Evolutionary conservation across 2,888 invertebrate species (phyloP).

Genomic region (Gerris lacustris): DNA sequence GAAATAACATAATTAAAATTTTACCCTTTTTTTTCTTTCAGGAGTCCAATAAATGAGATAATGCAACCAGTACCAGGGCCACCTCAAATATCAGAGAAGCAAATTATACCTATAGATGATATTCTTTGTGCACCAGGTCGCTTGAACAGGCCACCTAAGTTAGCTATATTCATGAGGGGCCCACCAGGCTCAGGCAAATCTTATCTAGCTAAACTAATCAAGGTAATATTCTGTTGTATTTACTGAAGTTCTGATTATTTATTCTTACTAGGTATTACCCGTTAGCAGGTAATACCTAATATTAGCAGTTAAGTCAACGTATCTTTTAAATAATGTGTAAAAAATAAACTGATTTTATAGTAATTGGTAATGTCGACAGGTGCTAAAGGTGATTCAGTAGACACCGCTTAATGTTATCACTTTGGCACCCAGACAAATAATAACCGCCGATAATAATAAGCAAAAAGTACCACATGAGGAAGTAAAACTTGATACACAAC

Average conservation of each 20-base stretch:
- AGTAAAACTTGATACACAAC: too few species aligned
- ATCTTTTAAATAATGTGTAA: too few species aligned
- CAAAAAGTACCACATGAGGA: too few species aligned
- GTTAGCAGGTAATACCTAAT: too few species aligned
- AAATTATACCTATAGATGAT: slow-evolving; percentile 65
- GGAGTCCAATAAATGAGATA: neutral
- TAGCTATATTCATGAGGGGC: slow-evolving; percentile 81
- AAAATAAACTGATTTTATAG: too few species aligned
- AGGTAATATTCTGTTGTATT: slow-evolving; percentile 41
- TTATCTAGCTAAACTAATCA: slow-evolving; percentile 74
- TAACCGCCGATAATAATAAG: too few species aligned
- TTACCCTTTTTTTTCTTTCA: slow-evolving; percentile 15
- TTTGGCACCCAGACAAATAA: too few species aligned
- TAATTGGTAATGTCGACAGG: too few species aligned
- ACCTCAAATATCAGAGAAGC: neutral
- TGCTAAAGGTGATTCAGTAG: too few species aligned
- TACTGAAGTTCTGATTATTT: neutral
- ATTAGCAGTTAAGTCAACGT: too few species aligned
- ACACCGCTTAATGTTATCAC: too few species aligned
- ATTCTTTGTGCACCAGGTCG: slow-evolving; percentile 69
- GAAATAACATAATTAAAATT: too few species aligned
- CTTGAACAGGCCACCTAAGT: slow-evolving; percentile 59
- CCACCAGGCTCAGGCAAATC: slow-evolving; percentile 93
- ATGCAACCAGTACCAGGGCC: neutral
- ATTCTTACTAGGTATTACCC: slow-evolving; percentile 10